Evolutionary conservation across 1,140 invertebrate genomes (phyloP), one percentile per base, ranked within the genome.

Genomic region (Sarcophaga peregrina): DNA sequence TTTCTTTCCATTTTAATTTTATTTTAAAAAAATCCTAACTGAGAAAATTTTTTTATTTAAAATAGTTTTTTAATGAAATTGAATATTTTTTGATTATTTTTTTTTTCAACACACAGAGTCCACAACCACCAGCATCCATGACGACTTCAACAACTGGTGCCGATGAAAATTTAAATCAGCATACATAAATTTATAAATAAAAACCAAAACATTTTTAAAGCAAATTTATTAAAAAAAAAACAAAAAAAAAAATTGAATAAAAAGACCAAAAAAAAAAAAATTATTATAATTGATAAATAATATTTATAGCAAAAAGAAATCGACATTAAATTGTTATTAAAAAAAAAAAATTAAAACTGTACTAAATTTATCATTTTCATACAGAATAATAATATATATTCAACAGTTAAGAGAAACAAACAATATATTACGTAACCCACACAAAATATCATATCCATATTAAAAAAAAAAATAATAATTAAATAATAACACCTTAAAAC

Each of bases 141-240:
- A 90, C 89, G 87, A 88, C 89, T 86, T 89, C 89, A 85, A 86
- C 86, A 85, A 84, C 86, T 87, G 89, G 89, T 87, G 89, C 89
- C 87, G 89, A 90, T 90, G 89, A 90, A 88, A 90, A 90, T 89
- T 88, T 90, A 85, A 90, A 90, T 89, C 88, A 90, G 87, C 89
- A 90, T 86, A 88, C 87, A 86, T 90, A 90, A 90, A 89, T 86
- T 80, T 82, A 54, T 58, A 13, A 76, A 83, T 6, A 80, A 25
- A 58, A 58, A 81, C 3, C 54, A 37, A 82, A 47, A 17, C 50
- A 47, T 50, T n/a, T 50, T 25, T n/a, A 52, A 80, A 80, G 52
- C n/a, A 80, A 80, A 72, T 82, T 72, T 46, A 9, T 47, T 9
- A 81, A 81, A 62, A 45, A 81, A 3, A 81, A 68, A 50, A 25